Base-by-base conservation (phyloP, 2,797 vertebrate species). In the Protonibea diacanthus region DNA sequence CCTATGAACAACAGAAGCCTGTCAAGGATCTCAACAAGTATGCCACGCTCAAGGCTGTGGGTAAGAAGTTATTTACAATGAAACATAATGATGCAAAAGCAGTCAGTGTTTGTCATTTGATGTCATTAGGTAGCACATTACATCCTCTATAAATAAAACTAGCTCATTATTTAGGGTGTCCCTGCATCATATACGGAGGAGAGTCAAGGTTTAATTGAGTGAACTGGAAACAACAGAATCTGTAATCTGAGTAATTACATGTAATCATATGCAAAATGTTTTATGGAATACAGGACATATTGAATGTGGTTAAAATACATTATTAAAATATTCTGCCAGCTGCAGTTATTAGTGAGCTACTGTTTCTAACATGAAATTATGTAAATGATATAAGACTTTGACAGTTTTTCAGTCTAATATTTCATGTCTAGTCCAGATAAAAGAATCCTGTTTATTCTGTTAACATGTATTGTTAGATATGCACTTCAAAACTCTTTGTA, bases 1-100 rank as follows among this genome's bases (percentile, higher is more conserved):
- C 97, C 0, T 99, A 99, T 0, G 97, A 99, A 45, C 96, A 97
- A 78, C 96, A 96, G 3, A 93, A 95, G 1, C 93, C 96, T 0
- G 94, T 94, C 78, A 97, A 97, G 83, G 97, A 99, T 21, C 92
- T 99, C 68, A 99, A 97, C 94, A 97, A 98, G 85, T 99, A 99
- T 0, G 96, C 97, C 82, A 98, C 97, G 4, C 94, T 99, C 9
- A 99, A 99, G 94, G 97, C 97, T 71, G 97, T 99, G 0, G 98
- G 98, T 99, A 95, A 98, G 98, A 78, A 1, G 5, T 14, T 70
- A 20, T 76, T 80, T 64, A 48, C 20, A 1, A 11, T 7, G 6
- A 68, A 23, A 45, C 18, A 13, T 40, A 6, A 49, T 51, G 44
- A 68, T 59, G 38, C 48, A 52, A 67, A 71, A 62, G 17, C 18